Evolutionary conservation across 2,888 invertebrate species (phyloP).

Genomic region (Philhelius pedissequus): DNA sequence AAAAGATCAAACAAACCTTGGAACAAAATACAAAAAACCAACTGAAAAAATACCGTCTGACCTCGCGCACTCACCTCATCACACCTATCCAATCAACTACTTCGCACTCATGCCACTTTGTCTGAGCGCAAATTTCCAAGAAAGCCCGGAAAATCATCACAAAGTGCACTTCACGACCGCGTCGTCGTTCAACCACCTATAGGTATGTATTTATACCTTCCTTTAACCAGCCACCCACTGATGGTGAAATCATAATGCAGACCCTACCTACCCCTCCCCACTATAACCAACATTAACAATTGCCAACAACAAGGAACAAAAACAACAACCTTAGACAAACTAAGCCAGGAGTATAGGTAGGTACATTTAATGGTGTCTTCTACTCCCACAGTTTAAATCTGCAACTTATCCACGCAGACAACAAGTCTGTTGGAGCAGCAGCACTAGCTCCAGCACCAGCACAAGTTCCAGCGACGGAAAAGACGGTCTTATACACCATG

Average conservation of each 20-base stretch:
- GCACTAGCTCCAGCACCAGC: neutral
- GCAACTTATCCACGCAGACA: constrained; percentile 52
- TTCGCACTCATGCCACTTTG: constrained; percentile 57
- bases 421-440: constrained; percentile 15
- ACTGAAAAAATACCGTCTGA: constrained; percentile 27
- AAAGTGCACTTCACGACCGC: constrained; percentile 11
- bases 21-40: neutral
- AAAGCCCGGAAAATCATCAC: constrained; percentile 44
- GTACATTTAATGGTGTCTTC: constrained; percentile 45
- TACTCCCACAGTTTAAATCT: constrained; percentile 57
- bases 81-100: constrained; percentile 49
- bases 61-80: constrained; percentile 50
- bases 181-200: neutral
- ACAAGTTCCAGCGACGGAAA: constrained; percentile 23
- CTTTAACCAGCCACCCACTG: constrained; percentile 38
- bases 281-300: constrained; percentile 47
- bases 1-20: constrained; percentile 31
- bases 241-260: constrained; percentile 39
- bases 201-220: neutral
- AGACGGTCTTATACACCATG: constrained; percentile 25
- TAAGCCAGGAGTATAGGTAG: constrained; percentile 16
- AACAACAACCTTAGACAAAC: constrained; percentile 14
- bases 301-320: constrained; percentile 35
- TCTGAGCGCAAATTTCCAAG: constrained; percentile 55
- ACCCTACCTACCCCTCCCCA: constrained; percentile 28